phyloP scores from a whole-genome alignment of 2,113 vertebrate species.

The Saguinus midas region DNA sequence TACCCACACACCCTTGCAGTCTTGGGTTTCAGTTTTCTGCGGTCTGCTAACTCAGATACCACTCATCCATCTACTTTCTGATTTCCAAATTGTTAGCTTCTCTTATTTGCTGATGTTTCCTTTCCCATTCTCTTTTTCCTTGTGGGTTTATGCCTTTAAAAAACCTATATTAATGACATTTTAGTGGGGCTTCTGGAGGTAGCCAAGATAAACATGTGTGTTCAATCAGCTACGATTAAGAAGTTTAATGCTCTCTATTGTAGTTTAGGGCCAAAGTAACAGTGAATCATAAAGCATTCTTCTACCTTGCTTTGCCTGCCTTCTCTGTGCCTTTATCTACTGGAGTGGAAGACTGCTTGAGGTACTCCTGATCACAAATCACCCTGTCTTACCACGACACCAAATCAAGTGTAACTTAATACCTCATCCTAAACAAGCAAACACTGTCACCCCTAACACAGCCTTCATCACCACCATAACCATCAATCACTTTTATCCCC shows the following conservation, averaged over 20 bases:
- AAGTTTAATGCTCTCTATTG: conserved; percentile 57
- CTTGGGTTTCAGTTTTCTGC: conserved; percentile 18
- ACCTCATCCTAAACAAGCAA: not conserved
- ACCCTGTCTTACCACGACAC: not conserved
- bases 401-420: not conserved
- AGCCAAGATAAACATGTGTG: conserved; percentile 66
- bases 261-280: conserved; percentile 50
- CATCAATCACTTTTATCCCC: not conserved
- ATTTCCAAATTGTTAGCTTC: conserved; percentile 45
- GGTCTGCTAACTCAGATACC: conserved; percentile 26
- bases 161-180: conserved; percentile 60
- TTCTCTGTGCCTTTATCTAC: conserved; percentile 39
- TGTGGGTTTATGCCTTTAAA: conserved; percentile 51
- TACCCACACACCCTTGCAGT: not conserved
- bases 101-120: conserved; percentile 31
- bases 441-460: not conserved
- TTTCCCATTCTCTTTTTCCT: conserved; percentile 50
- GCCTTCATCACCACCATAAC: not conserved
- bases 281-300: conserved; percentile 54
- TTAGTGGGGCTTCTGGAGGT: conserved; percentile 60
- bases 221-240: conserved; percentile 65
- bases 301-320: conserved; percentile 46
- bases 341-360: not conserved
- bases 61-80: conserved; percentile 4
- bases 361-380: not conserved